Evolutionary conservation across 2,888 invertebrate species (phyloP), one percentile per base, ranked within the genome.

Genomic region (Dryadula phaetusa): DNA sequence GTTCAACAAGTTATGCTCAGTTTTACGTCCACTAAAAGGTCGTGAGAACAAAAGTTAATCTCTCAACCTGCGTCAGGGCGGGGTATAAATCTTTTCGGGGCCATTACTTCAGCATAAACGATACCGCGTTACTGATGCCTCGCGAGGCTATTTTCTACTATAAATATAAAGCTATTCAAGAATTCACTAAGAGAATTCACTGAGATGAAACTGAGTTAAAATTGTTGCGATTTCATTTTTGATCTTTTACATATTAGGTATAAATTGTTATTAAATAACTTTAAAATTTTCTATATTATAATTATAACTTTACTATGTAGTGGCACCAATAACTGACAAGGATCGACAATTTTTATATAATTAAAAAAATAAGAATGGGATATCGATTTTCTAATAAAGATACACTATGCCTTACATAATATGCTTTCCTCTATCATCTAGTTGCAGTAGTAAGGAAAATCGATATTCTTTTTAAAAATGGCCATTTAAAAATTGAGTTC

Each of bases 81-180:
- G 69, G 65, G 64, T 72, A 78, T 78, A 79, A 83, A 85, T 85
- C 84, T 85, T 83, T 85, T 84, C 84, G 73, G 75, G 81, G 71
- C 83, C 83, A 85, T 86, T 85, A 82, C 81, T 76, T 81, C 77
- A 76, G 77, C 79, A 79, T 81, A 67, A 70, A 80, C 79, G 80
- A 81, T 80, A 80, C 77, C 77, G 79, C 64, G 75, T 77, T 77
- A 77, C 77, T 72, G 75, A 75, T 63, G 54, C 56, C 73, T 61
- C 58, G 18, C 52, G 61, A 66, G 71, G 71, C 74, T 72, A 42
- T 46, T 63, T 68, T 61, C 34, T 56, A 37, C 32, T 28, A 28
- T 47, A 58, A 61, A 68, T 61, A 22, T 56, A 56, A 34, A 56
- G 37, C 40, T 62, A 20, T 42, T 56, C 40, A 47, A 22, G 32